phyloP scores from a whole-genome alignment of 2,797 vertebrate genomes.

The Etheostoma nigrum region DNA sequence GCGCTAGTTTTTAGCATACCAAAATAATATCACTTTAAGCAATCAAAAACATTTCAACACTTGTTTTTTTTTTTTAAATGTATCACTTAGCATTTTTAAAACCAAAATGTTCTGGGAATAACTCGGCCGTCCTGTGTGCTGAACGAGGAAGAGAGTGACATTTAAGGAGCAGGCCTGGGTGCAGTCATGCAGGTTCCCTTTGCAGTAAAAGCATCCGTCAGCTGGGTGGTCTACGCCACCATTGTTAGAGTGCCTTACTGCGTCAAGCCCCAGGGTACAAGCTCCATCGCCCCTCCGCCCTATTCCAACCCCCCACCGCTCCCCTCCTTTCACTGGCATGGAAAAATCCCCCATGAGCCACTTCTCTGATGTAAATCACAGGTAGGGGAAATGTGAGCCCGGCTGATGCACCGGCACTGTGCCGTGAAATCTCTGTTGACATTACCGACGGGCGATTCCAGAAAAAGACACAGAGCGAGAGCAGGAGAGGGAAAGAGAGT shows the following conservation, averaged over 20 bases:
- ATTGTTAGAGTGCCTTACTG: slow-evolving; percentile 73
- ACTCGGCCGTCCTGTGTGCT: slow-evolving; percentile 21
- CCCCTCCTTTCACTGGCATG: slow-evolving; percentile 48
- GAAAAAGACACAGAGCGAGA: slow-evolving; percentile 69
- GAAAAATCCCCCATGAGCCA: slow-evolving; percentile 78
- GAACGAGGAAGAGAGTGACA: slow-evolving; percentile 52
- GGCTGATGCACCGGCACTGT: slow-evolving; percentile 75
- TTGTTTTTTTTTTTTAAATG: no score
- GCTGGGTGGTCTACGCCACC: slow-evolving; percentile 58
- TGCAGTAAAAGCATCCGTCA: slow-evolving; percentile 73
- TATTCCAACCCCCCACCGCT: background rate
- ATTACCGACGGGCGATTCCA: slow-evolving; percentile 76
- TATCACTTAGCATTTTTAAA: no score
- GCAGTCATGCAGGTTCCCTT: slow-evolving; percentile 63
- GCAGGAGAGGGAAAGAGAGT: slow-evolving; percentile 38
- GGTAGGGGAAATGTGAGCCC: slow-evolving; percentile 75
- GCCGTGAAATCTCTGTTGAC: slow-evolving; percentile 84
- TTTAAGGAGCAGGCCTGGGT: slow-evolving; percentile 56
- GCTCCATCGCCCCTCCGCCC: background rate
- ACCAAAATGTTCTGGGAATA: background rate
- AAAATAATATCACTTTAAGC: background rate
- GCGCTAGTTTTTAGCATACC: background rate
- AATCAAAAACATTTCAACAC: background rate
- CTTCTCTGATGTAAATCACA: slow-evolving; percentile 82
- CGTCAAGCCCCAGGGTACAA: slow-evolving; percentile 64